These are phyloP conservation scores for Perithous albicinctus DNA, from an alignment of 2,888 invertebrate genomes.

Conservation along the genomic window DNA sequence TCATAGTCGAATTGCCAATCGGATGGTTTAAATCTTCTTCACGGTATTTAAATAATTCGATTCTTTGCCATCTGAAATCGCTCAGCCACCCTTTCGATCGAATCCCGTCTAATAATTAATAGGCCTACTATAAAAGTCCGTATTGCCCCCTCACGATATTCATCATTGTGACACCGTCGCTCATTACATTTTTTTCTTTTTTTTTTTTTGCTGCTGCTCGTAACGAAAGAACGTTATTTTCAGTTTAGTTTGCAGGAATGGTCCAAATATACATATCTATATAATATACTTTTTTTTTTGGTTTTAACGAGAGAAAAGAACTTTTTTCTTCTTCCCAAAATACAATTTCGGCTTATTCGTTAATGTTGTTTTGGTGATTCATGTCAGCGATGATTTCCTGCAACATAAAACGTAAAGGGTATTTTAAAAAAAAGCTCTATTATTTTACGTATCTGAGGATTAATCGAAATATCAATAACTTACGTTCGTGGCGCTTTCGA, in stretches of 20 bases:
- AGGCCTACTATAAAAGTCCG: slow-evolving; percentile 70
- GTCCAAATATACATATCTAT: slow-evolving; percentile 85
- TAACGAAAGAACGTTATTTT: slow-evolving; percentile 84
- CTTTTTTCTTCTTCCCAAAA: slow-evolving; percentile 84
- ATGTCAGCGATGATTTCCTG: slow-evolving; percentile 83
- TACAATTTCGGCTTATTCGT: slow-evolving; percentile 84
- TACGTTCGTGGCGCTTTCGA: slow-evolving; percentile 81
- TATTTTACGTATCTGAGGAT: neutral
- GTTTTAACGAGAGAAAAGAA: slow-evolving; percentile 85
- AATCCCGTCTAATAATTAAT: slow-evolving; percentile 67
- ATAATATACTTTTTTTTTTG: slow-evolving; percentile 84
- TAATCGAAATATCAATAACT: slow-evolving; percentile 67
- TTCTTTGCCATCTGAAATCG: slow-evolving; percentile 75
- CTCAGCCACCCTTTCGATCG: slow-evolving; percentile 75
- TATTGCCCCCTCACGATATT: slow-evolving; percentile 64
- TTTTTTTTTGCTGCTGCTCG: slow-evolving; percentile 78
- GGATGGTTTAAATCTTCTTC: slow-evolving; percentile 50
- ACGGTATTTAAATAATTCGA: slow-evolving; percentile 74
- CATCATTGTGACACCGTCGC: slow-evolving; percentile 77
- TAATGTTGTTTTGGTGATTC: slow-evolving; percentile 82
- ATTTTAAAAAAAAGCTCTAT: neutral
- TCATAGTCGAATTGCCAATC: slow-evolving; percentile 55
- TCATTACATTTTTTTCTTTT: slow-evolving; percentile 64
- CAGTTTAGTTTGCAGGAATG: slow-evolving; percentile 84
- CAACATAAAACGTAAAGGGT: slow-evolving; percentile 65